Evolutionary conservation across 2,797 vertebrate species (phyloP), one percentile per base, ranked within the genome.

Genomic region (Tenualosa ilisha): DNA sequence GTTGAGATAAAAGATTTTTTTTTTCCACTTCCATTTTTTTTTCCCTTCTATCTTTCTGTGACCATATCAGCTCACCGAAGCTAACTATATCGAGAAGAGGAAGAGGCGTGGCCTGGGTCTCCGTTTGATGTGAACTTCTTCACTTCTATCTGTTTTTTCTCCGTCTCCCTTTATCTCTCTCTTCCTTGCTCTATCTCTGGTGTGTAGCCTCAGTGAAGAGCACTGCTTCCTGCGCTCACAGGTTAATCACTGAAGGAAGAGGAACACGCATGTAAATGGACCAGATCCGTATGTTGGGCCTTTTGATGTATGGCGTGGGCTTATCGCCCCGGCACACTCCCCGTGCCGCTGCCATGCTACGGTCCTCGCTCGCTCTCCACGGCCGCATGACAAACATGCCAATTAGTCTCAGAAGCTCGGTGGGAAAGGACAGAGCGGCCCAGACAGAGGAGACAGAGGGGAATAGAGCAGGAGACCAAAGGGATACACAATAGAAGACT

Each of bases 1-100:
- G 17, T 50, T 6, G 15, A 87, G 88, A 90, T 86, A 89, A 86
- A 53, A 15, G 24, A 37, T 68, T 72, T 37, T 37, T 72, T 72
- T 20, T 17, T 51, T 12, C 11, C 11, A 51, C 50, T 51, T 51
- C 11, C 50, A 51, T 51, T 51, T 26, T 68, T 1, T 13, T 17
- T 37, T 40, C 26, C 12, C 9, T 15, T 37, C 59, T 12, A 9
- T 12, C 59, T 65, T 65, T 72, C 81, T 17, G 22, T 8, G 53
- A 50, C 83, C 88, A n/a, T 65, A 40, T 83, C 56, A 81, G 59
- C n/a, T 63, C n/a, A 63, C n/a, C 1, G 8, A 63, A n/a, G 22
- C 22, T 63, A 46, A 68, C 26, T 81, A 17, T 85, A 50, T 59
- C 81, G 31, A 79, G 26, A 72, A n/a, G 22, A 59, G 31, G 83